These are phyloP conservation scores for Drosophila quadrilineata DNA, from an alignment of 1,140 invertebrate species.

Conservation along the genomic window DNA sequence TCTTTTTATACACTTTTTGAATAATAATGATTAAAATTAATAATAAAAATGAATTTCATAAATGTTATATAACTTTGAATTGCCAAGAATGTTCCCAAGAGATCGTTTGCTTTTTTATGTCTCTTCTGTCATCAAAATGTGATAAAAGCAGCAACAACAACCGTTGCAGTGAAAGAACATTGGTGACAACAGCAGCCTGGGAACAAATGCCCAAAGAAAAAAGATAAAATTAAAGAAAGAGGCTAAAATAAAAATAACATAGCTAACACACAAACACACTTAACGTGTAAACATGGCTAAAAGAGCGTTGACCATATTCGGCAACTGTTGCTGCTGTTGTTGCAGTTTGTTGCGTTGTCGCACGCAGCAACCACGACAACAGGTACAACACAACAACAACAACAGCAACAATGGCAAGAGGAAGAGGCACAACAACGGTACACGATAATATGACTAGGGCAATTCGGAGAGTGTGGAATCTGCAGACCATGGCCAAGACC, in stretches of 20 bases:
- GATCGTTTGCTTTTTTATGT: constrained; percentile 41
- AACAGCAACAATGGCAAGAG: constrained; percentile 31
- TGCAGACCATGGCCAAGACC: constrained; percentile 13
- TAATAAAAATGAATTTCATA: no score
- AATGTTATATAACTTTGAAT: neutral
- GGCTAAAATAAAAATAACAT: constrained; percentile 11
- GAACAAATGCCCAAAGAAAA: constrained; percentile 44
- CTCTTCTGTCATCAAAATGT: constrained; percentile 56
- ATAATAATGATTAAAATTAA: no score
- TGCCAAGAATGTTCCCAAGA: constrained; percentile 21
- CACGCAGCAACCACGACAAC: constrained; percentile 42
- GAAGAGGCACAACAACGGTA: constrained; percentile 45
- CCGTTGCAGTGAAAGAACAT: constrained; percentile 39
- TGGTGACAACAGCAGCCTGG: constrained; percentile 54
- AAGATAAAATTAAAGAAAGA: constrained; percentile 2
- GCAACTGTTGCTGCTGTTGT: constrained; percentile 45
- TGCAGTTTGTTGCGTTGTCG: constrained; percentile 40
- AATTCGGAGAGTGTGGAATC: constrained; percentile 37
- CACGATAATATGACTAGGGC: constrained; percentile 71
- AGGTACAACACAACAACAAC: constrained; percentile 62
- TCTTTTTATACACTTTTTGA: no score
- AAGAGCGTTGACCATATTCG: constrained; percentile 78
- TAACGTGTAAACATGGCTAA: constrained; percentile 76
- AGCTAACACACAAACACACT: constrained; percentile 76
- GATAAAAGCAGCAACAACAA: constrained; percentile 25